Conservation (phyloP, 53 echinoderm and acorn worm species). For the Mesocentrotus franciscanus region DNA sequence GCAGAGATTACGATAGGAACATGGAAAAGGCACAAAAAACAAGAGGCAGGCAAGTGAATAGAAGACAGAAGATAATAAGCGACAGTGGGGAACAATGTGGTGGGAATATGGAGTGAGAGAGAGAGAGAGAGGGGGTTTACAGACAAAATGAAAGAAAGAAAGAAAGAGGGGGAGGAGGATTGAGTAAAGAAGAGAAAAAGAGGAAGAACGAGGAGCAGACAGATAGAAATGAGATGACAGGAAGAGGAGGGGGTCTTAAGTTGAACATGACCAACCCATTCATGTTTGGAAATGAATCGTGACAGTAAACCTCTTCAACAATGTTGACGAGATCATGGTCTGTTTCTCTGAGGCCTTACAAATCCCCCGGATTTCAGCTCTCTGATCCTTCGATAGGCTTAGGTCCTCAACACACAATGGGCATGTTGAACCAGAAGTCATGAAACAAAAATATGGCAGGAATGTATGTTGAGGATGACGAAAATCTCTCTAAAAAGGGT, state of each 20-base stretch:
- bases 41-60: too few relatives aligned
- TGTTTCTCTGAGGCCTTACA: neutral
- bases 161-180: neutral
- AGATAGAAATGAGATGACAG: neutral
- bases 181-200: neutral
- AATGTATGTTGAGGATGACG: neutral
- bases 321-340: conserved; percentile 36
- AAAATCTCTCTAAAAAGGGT: neutral
- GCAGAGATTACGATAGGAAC: too few relatives aligned
- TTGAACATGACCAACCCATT: conserved; percentile 8
- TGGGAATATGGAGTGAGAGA: neutral
- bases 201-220: neutral
- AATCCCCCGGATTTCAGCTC: conserved; percentile 11
- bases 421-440: conserved; percentile 19
- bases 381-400: neutral
- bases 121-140: neutral
- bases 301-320: neutral
- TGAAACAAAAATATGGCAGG: conserved; percentile 6
- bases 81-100: too few relatives aligned
- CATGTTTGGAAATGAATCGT: conserved; percentile 9
- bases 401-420: neutral
- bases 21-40: too few relatives aligned
- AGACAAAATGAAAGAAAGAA: too few relatives aligned
- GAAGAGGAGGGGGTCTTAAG: neutral
- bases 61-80: too few relatives aligned